Base-by-base conservation (phyloP, 2,113 vertebrate genomes). In the Pelecanus crispus region DNA sequence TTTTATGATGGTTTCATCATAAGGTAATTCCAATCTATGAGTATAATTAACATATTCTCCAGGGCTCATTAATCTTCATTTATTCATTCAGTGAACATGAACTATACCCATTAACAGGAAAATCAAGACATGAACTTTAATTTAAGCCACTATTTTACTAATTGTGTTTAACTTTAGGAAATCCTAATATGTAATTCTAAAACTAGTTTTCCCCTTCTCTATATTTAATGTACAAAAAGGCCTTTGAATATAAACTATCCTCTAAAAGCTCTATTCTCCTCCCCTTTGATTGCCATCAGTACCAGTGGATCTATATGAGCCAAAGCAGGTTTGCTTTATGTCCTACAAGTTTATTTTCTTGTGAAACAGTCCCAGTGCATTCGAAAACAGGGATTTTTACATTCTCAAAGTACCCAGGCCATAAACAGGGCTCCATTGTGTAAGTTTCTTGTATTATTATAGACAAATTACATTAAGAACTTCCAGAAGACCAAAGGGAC, bases 1-100 rank as follows among this genome's bases (percentile, higher is more conserved):
- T 96, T 95, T 88, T 86, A 89, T 95, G 84, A 84, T 85, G 56
- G 50, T 89, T 88, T 68, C 68, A 97, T 96, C 82, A 94, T 85
- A 89, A 97, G 70, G 70, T 88, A 88, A 96, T 97, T 96, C 91
- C 66, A 87, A 95, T 95, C 93, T 95, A 92, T 90, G 47, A 97
- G 75, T 62, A 82, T 36, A 97, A 97, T 97, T 95, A 94, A 77
- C 81, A 65, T 87, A 97, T 95, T 95, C 95, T 95, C 85, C 94
- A 78, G 86, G 84, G 91, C 92, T 95, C 91, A 96, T 97, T 97
- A 97, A 96, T 92, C 72, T 95, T 97, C 94, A 97, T 97, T 96
- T 94, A 92, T 61, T 90, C 86, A 94, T 61, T 90, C 81, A 92
- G 32, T 81, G 92, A 83, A 77, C 94, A 78, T 67, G 81, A 97